Conservation (phyloP, 1,140 invertebrate genomes). For the Pemphigus obesinymphae region DNA sequence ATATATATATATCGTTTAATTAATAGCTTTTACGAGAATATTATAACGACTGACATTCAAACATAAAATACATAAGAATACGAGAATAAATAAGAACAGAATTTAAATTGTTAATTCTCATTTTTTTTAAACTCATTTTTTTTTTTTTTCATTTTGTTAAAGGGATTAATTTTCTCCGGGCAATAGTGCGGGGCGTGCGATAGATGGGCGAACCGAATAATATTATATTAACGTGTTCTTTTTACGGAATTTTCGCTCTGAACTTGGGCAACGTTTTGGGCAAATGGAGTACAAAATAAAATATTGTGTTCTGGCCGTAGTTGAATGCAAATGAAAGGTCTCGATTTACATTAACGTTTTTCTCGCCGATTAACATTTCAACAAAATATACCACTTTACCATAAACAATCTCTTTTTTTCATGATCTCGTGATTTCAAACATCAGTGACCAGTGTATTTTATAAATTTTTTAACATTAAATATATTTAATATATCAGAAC, state of each 20-base stretch:
- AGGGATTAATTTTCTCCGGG: slow-evolving; percentile 9
- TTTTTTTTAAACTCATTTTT: background rate
- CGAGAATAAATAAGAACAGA: slow-evolving; percentile 20
- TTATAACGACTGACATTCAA: no score
- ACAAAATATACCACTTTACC: background rate
- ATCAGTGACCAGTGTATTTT: background rate
- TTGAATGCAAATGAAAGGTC: slow-evolving; percentile 7
- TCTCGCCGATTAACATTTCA: background rate
- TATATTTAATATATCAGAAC: background rate
- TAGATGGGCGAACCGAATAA: background rate
- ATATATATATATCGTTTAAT: slow-evolving; percentile 26
- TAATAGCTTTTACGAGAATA: background rate
- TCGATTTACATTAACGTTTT: slow-evolving; percentile 12
- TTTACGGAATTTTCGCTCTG: background rate
- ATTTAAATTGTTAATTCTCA: slow-evolving; percentile 33
- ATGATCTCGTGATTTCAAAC: background rate
- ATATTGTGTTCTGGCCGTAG: background rate
- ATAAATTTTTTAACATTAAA: background rate
- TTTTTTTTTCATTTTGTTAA: background rate
- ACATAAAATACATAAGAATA: no score
- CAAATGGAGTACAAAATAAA: background rate
- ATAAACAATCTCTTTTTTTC: background rate
- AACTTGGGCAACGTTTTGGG: no score
- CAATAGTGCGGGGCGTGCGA: background rate
- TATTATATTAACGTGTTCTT: slow-evolving; percentile 16